Conservation (phyloP, 2,113 vertebrate species). For the Opisthocomus hoazin region DNA sequence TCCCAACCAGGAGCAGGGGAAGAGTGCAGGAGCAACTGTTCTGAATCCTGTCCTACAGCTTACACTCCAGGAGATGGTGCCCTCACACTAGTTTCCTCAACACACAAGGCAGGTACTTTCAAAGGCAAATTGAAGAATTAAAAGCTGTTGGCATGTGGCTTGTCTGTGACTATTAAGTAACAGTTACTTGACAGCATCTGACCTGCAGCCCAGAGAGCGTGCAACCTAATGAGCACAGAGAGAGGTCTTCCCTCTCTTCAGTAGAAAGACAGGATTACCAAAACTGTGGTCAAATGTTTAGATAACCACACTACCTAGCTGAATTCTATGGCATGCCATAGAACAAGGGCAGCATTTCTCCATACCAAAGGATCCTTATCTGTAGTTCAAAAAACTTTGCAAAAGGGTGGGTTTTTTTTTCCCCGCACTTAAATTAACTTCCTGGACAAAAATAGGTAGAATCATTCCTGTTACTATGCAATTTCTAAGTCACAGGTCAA, state of each 20-base stretch:
- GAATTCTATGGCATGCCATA: not conserved
- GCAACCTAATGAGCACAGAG: not conserved
- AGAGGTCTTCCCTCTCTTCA: not conserved
- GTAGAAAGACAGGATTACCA: not conserved
- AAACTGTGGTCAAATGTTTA: not conserved
- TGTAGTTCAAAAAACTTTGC: not conserved
- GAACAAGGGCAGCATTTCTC: not conserved
- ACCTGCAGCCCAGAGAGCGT: not conserved
- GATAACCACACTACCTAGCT: not conserved
- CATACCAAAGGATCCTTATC: not conserved
- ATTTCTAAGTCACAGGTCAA: not conserved
- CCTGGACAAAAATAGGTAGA: not conserved
- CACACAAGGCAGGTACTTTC: not conserved
- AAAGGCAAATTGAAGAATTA: not conserved
- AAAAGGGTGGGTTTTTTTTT: not conserved
- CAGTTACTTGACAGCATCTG: not conserved
- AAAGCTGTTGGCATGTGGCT: not conserved
- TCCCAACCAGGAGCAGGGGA: not conserved
- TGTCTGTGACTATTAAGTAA: not conserved
- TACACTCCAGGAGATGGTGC: not conserved
- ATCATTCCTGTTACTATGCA: not conserved
- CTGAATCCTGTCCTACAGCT: not conserved
- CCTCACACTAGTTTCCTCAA: not conserved
- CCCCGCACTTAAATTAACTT: not conserved
- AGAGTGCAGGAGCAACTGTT: not conserved